These are phyloP conservation scores for Thamnophis elegans DNA, from an alignment of 2,797 vertebrate genomes.

Conservation along the genomic window DNA sequence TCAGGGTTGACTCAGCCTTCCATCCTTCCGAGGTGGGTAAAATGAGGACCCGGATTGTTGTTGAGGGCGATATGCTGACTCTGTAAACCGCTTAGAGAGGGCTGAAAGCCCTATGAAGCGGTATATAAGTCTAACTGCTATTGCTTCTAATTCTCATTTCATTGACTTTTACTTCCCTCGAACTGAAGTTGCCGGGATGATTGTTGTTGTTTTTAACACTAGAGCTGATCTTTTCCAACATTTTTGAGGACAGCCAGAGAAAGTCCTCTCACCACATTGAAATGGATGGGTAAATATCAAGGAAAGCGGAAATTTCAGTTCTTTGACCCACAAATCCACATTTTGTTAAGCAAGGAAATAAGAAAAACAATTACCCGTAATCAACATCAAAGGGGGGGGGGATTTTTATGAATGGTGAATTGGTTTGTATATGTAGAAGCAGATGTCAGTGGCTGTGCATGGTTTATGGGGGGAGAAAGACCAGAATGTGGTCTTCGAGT, in stretches of 20 bases:
- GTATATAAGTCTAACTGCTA: too few species aligned
- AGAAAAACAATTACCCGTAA: background rate
- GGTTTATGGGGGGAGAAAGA: background rate
- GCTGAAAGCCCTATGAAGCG: too few species aligned
- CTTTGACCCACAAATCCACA: background rate
- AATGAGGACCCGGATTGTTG: too few species aligned
- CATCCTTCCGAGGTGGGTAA: too few species aligned
- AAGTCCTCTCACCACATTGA: background rate
- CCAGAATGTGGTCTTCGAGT: background rate
- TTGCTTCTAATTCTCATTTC: background rate
- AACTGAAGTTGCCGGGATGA: background rate
- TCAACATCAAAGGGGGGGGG: background rate
- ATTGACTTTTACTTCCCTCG: background rate
- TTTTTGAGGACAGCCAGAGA: slow-evolving; percentile 6
- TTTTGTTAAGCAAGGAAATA: background rate
- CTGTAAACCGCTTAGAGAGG: too few species aligned
- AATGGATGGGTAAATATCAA: background rate
- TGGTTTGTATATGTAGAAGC: background rate
- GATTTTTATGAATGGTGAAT: slow-evolving; percentile 1
- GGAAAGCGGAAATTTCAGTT: background rate
- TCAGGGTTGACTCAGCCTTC: too few species aligned
- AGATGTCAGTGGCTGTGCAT: rapidly evolving
- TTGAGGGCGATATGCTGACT: too few species aligned
- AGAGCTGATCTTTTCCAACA: slow-evolving; percentile 15
- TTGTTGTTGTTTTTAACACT: background rate